Base-by-base conservation (phyloP, 2,113 vertebrate genomes). In the Halcyon senegalensis region DNA sequence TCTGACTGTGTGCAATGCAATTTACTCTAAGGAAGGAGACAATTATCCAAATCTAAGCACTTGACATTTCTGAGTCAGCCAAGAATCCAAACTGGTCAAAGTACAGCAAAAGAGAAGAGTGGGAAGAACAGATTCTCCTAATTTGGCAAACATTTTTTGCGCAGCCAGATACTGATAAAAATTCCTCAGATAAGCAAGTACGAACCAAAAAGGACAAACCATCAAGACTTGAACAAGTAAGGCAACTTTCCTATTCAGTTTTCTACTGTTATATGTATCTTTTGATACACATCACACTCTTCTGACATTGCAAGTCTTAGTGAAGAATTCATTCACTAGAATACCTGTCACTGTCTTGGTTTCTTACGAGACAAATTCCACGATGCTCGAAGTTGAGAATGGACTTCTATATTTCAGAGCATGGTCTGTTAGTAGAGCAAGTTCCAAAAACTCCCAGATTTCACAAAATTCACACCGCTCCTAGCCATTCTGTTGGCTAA, bases 21-120 rank as follows among this genome's bases (percentile, higher is more conserved):
- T 95, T 93, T 87, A 68, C 77, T 89, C 43, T 35, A 60, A 68
- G 66, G 74, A 92, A 82, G 84, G 43, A 94, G 58, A 87, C 48
- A 93, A 94, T 89, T 82, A 94, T 37, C 78, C 50, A 73, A 91
- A 89, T 68, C 73, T 73, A 76, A 84, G n/a, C 58, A 82, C 43
- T 50, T 69, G 55, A 82, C 35, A 78, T 68, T 86, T 88, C n/a
- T 48, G 25, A 75, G 39, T 89, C 78, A 95, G 87, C 8, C 43
- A 87, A 92, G 77, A 91, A 91, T 64, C 58, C 53, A 59, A 60
- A 93, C 43, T 44, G 75, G 66, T 64, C 84, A 91, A 87, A 82
- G 35, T 20, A 58, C 23, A 53, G 48, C 35, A 68, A 41, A 87
- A 86, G 15, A 59, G 31, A 55, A 56, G 14, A 80, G 6, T 16